Evolutionary conservation across 2,888 invertebrate genomes (phyloP).

Genomic region (Amblyjoppa proteus): DNA sequence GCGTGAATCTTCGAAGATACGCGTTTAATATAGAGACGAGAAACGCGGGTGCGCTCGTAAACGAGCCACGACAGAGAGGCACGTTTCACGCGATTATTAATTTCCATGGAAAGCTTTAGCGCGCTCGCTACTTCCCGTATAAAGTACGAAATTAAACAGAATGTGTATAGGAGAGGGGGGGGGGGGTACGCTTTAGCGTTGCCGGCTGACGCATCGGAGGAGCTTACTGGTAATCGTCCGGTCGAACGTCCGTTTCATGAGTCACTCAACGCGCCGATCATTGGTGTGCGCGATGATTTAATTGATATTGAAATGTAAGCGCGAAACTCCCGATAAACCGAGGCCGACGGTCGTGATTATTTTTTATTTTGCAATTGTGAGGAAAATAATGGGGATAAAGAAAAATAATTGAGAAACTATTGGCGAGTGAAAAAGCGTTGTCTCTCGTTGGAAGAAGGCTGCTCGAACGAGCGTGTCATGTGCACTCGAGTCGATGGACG

Average conservation of each 20-base stretch:
- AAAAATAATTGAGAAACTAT: conserved; percentile 3
- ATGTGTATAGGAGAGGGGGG: background rate
- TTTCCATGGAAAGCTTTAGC: conserved; percentile 34
- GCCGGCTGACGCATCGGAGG: conserved; percentile 55
- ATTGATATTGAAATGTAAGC: background rate
- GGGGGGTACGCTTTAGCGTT: conserved; percentile 7
- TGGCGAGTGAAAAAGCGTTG: conserved; percentile 5
- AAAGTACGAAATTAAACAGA: conserved; percentile 32
- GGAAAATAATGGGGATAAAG: background rate
- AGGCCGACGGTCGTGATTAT: background rate
- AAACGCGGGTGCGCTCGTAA: background rate
- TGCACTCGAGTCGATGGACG: conserved; percentile 24
- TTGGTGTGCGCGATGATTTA: background rate
- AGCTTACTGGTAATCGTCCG: conserved; percentile 24
- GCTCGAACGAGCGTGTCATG: conserved; percentile 16
- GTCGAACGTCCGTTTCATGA: conserved; percentile 6
- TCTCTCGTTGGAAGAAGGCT: conserved; percentile 5
- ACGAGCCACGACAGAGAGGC: background rate
- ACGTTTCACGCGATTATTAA: conserved; percentile 15
- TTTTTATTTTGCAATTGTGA: background rate
- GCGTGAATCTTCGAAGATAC: conserved; percentile 5
- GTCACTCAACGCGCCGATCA: conserved; percentile 1
- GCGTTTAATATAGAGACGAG: background rate
- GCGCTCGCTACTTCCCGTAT: conserved; percentile 8
- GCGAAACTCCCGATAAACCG: background rate